Evolutionary conservation across 2,113 vertebrate genomes (phyloP).

Genomic region (Alces alces): DNA sequence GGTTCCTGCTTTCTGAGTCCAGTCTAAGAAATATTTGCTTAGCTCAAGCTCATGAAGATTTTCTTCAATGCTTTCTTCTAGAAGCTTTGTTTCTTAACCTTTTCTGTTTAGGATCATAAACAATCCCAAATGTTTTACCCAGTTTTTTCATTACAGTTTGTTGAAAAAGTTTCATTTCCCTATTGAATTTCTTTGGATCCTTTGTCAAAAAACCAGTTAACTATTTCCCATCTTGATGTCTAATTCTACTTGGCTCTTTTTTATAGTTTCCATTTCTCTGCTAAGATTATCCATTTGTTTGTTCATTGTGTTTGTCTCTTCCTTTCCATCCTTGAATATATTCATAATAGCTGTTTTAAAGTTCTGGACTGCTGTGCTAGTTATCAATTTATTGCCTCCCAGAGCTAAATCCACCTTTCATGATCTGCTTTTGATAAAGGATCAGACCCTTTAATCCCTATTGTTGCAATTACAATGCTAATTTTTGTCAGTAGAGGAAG

Average conservation of each 20-base stretch:
- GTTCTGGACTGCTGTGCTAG: not conserved
- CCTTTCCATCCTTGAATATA: not conserved
- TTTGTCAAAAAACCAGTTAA: not conserved
- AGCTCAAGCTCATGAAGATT: not conserved
- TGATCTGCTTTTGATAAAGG: not conserved
- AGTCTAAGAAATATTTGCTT: not conserved
- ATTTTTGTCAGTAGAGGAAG: not conserved
- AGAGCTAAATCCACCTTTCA: not conserved
- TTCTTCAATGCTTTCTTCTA: not conserved
- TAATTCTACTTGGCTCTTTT: not conserved
- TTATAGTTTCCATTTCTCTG: not conserved
- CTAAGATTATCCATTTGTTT: not conserved
- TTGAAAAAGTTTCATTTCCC: not conserved
- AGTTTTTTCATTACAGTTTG: not conserved
- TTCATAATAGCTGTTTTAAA: not conserved
- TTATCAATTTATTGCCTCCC: not conserved
- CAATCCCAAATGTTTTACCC: not conserved
- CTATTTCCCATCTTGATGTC: not conserved
- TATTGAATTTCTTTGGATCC: not conserved
- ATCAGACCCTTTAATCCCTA: not conserved
- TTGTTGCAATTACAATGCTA: not conserved
- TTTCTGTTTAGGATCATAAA: not conserved
- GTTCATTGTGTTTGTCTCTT: not conserved
- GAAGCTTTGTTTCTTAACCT: not conserved
- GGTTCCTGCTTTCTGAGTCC: not conserved